These are phyloP conservation scores for Rhyzopertha dominica DNA, from an alignment of 1,140 invertebrate species.

Conservation along the genomic window DNA sequence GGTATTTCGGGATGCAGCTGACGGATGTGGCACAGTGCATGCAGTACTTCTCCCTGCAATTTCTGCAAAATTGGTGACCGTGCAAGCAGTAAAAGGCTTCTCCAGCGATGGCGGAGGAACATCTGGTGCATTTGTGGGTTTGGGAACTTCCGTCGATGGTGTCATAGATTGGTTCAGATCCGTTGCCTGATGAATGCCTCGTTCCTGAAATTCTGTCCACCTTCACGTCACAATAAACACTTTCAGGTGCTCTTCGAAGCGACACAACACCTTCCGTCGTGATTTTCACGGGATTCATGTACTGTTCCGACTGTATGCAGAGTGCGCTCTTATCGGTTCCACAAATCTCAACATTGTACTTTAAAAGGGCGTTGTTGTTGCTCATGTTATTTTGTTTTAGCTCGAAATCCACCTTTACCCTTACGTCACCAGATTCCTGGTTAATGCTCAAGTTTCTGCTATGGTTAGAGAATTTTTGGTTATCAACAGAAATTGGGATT, in stretches of 20 bases:
- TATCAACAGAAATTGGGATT: not conserved
- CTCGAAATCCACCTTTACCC: not conserved
- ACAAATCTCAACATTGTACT: no score
- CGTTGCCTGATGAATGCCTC: not conserved
- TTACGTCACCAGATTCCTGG: not conserved
- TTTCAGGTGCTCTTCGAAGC: not conserved
- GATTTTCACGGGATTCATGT: conserved; percentile 1
- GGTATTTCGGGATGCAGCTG: conserved; percentile 15
- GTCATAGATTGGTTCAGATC: not conserved
- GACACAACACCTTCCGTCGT: not conserved
- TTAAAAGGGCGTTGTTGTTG: not conserved
- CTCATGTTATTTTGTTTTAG: conserved; percentile 3
- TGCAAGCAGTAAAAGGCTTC: conserved; percentile 22
- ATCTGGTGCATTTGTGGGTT: conserved; percentile 3
- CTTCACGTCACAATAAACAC: conserved; percentile 1
- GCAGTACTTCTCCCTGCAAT: conserved; percentile 24
- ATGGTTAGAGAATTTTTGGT: conserved; percentile 1
- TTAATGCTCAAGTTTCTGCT: conserved; percentile 1
- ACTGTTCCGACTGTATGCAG: not conserved
- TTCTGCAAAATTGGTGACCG: conserved; percentile 22
- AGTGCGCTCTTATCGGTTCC: no score
- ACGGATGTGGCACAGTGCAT: conserved; percentile 18
- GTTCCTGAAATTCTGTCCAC: not conserved
- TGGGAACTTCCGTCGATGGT: not conserved
- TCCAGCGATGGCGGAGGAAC: conserved; percentile 1